These are phyloP conservation scores for Ranitomeya imitator DNA, from an alignment of 2,113 vertebrate species.

Conservation along the genomic window DNA sequence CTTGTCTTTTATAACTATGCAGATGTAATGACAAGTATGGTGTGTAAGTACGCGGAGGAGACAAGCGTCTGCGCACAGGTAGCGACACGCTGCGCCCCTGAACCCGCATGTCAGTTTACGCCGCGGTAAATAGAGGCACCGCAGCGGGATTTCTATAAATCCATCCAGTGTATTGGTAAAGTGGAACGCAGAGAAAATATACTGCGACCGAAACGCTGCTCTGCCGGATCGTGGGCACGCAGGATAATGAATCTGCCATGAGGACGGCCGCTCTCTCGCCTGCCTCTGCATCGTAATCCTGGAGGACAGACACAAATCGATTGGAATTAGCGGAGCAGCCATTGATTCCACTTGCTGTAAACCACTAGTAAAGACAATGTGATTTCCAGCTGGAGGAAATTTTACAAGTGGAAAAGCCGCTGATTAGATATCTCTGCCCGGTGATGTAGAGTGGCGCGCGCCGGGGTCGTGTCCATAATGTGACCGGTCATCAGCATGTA, in stretches of 20 bases:
- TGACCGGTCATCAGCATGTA: background rate
- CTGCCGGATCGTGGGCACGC: too few species aligned
- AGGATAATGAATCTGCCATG: slow-evolving; percentile 11
- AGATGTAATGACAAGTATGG: too few species aligned
- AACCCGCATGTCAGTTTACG: too few species aligned
- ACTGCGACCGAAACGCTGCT: too few species aligned
- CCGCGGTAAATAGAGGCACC: too few species aligned
- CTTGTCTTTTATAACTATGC: too few species aligned
- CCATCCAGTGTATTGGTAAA: too few species aligned
- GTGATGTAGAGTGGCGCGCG: background rate
- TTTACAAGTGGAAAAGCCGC: background rate
- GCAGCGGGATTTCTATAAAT: too few species aligned
- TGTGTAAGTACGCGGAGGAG: too few species aligned
- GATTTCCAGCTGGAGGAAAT: slow-evolving; percentile 2
- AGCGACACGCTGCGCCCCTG: too few species aligned
- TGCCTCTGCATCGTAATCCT: slow-evolving; percentile 7
- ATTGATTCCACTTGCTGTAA: slow-evolving; percentile 32
- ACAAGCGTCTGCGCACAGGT: too few species aligned
- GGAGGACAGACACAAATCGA: slow-evolving; percentile 49
- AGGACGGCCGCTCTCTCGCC: background rate
- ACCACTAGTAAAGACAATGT: slow-evolving; percentile 39
- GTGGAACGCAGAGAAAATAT: too few species aligned
- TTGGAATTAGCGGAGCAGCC: slow-evolving; percentile 44
- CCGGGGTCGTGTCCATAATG: background rate
- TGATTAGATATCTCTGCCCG: background rate